Evolutionary conservation across 92 coral and sea anemone genomes (phyloP), one percentile per base, ranked within the genome.

Genomic region (Pocillopora grandis): DNA sequence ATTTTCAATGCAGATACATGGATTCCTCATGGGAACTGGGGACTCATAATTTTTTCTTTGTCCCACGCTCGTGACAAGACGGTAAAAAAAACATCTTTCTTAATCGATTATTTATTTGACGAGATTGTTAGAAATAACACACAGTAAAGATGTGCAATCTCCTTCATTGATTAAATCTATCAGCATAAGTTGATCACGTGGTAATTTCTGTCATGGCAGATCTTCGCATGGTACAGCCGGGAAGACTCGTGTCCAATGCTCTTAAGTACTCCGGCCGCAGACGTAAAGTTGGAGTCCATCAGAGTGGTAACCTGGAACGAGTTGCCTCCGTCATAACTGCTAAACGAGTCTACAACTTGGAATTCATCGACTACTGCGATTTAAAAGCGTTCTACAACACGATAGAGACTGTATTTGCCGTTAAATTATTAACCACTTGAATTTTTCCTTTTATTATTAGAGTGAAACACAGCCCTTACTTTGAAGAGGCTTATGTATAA

Each of bases 181-280:
- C 2, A 8, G 35, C 2, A 66, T 1, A 27, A 18, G 0, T 73
- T 21, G 10, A 0, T 73, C 35, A 3, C 5, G 42, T 36, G 7
- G 9, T 1, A 9, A 73, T 19, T 31, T 52, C 12, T 58, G 35
- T 81, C 0, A 21, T 77, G 78, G 20, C 86, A 93, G 96, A 83
- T 55, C 79, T 93, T 21, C 81, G 72, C 76, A 93, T 79, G 76
- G 91, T 93, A 63, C 90, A 87, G 21, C 96, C 93, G 10, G 92
- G 92, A n/a, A 79, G 82, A 75, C 85, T 83, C 87, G 92, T 90
- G 42, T 87, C 90, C 23, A 82, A 76, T 69, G 78, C 89, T 27
- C 64, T 76, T 60, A 87, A 87, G 81, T 60, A 77, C 59, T 69
- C 67, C 63, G 52, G 72, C 23, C 77, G 72, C 57, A 70, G 42